A percentile compares a stretch with the other conserved stretches of the same genome.
Conservation (phyloP, 2,888 invertebrate genomes). For the Physocephala rufipes region DNA sequence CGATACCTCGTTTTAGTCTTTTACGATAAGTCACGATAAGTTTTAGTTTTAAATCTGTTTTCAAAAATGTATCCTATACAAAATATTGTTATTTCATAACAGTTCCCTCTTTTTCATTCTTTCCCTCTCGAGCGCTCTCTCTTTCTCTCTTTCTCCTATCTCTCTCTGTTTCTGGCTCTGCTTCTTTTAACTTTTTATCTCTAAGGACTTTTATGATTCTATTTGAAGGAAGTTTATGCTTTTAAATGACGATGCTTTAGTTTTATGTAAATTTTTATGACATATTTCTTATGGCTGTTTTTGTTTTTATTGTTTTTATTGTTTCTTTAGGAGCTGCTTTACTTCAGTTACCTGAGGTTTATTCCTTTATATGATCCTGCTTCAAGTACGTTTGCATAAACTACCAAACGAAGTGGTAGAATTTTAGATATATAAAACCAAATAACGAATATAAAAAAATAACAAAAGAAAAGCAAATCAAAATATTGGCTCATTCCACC, state of each 20-base stretch:
- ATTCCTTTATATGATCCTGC: neutral
- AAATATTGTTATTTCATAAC: neutral
- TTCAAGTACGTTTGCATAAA: constrained; percentile 31
- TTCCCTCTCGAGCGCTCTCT: neutral
- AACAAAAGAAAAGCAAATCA: neutral
- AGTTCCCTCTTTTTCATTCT: neutral
- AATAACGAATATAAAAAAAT: neutral
- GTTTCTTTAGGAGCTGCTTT: constrained; percentile 23
- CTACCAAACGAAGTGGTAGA: neutral
- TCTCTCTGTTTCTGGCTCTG: constrained; percentile 1
- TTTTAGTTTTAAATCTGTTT: neutral
- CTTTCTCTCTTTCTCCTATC: neutral
- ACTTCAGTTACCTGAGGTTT: constrained; percentile 19
- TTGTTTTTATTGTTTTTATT: constrained; percentile 27
- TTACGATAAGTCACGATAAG: neutral
- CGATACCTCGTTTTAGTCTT: neutral
- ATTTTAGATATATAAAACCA: neutral
- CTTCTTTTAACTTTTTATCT: neutral
- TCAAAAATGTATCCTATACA: too few relatives aligned
- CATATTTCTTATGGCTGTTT: constrained; percentile 42
- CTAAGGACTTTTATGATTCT: constrained; percentile 29
- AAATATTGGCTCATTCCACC: neutral
- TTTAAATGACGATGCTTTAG: constrained; percentile 28
- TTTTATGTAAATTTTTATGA: constrained; percentile 25
- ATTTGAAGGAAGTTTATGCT: constrained; percentile 30